phyloP scores from a whole-genome alignment of 2,888 invertebrate genomes.

The Drepanosiphum platanoidis region DNA sequence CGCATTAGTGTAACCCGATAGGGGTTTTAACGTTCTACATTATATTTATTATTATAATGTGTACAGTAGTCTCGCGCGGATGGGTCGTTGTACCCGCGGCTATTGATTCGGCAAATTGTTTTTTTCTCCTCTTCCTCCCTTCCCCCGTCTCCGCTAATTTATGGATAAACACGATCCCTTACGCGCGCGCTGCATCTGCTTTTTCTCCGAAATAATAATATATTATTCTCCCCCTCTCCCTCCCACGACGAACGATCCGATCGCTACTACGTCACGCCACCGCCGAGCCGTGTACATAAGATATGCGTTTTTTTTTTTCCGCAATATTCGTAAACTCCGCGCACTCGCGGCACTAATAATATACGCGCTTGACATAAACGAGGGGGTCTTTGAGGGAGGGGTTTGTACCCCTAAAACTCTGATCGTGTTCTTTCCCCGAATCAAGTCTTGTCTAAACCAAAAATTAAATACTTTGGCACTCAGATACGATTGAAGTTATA shows the following conservation, averaged over 20 bases:
- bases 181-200: not conserved
- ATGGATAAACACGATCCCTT: conserved; percentile 23
- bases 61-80: not conserved
- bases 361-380: too few relatives aligned
- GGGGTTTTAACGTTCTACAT: not conserved
- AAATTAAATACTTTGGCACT: too few relatives aligned
- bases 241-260: not conserved
- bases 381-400: too few relatives aligned
- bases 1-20: conserved; percentile 28
- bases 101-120: conserved; percentile 46
- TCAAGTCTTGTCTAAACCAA: too few relatives aligned
- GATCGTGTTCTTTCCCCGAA: too few relatives aligned
- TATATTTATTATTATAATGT: not conserved
- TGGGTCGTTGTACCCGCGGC: not conserved
- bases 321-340: too few relatives aligned
- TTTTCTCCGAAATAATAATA: conserved; percentile 1
- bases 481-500: too few relatives aligned
- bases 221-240: not conserved
- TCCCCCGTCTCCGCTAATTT: conserved; percentile 19
- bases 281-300: not conserved
- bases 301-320: too few relatives aligned
- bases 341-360: too few relatives aligned
- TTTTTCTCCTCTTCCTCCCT: conserved; percentile 11
- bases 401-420: too few relatives aligned
- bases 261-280: too few relatives aligned